Evolutionary conservation across 2,888 invertebrate species (phyloP).

Genomic region (Chloroclystis v-ata): DNA sequence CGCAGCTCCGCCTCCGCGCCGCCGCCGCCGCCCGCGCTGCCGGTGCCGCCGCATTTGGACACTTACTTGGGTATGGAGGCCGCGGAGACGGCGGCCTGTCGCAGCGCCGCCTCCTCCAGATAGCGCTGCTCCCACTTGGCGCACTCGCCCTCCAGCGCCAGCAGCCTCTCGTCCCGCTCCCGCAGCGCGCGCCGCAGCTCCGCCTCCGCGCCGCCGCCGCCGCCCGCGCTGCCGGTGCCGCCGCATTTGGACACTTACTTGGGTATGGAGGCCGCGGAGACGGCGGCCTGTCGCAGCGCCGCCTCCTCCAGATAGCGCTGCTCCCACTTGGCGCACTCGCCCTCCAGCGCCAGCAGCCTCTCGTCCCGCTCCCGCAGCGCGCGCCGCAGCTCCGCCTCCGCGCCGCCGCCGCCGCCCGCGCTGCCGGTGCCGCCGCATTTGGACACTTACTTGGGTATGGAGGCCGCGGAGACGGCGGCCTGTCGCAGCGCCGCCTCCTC

Average conservation of each 20-base stretch:
- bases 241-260: conserved; percentile 71
- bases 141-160: conserved; percentile 86
- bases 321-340: conserved; percentile 91
- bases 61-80: conserved; percentile 84
- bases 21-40: conserved; percentile 66
- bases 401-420: too few relatives aligned
- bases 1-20: conserved; percentile 68
- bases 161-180: conserved; percentile 66
- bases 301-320: conserved; percentile 90
- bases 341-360: conserved; percentile 80
- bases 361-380: conserved; percentile 71
- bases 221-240: too few relatives aligned
- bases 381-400: conserved; percentile 67
- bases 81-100: conserved; percentile 89
- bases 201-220: too few relatives aligned
- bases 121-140: conserved; percentile 92
- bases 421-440: conserved; percentile 50
- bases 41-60: conserved; percentile 55
- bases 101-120: conserved; percentile 86
- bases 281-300: conserved; percentile 86
- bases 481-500: conserved; percentile 89
- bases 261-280: conserved; percentile 87
- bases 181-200: too few relatives aligned
- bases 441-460: conserved; percentile 80
- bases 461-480: conserved; percentile 89